phyloP scores from a whole-genome alignment of 1,140 invertebrate species.

The Zaprionus ghesquierei region DNA sequence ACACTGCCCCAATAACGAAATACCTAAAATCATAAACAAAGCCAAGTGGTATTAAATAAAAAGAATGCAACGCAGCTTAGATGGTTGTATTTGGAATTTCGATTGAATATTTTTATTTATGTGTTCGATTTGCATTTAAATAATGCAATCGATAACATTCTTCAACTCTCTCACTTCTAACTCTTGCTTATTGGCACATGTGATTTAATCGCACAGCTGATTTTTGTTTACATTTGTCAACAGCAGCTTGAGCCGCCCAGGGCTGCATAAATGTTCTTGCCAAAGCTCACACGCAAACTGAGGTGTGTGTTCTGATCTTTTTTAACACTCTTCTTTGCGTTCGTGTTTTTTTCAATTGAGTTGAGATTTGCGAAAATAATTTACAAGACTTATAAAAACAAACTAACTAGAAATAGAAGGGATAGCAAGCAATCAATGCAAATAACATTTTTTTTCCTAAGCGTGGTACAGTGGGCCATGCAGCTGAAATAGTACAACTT shows the following conservation, averaged over 20 bases:
- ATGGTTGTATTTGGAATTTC: background rate
- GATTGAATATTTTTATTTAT: background rate
- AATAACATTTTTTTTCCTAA: background rate
- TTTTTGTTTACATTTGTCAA: conserved; percentile 46
- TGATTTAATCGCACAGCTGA: conserved; percentile 30
- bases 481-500: background rate
- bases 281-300: background rate
- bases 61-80: background rate
- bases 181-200: background rate
- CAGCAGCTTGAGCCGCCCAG: conserved; percentile 10
- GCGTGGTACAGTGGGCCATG: background rate
- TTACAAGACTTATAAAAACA: background rate
- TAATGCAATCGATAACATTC: background rate
- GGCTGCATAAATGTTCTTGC: conserved; percentile 4
- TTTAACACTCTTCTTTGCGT: background rate
- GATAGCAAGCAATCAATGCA: background rate
- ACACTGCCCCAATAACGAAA: conserved; percentile 41
- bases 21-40: conserved; percentile 28
- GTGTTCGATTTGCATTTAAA: background rate
- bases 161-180: background rate
- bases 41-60: background rate
- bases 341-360: background rate
- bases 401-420: background rate
- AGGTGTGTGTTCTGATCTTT: background rate
- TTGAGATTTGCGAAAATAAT: too few species aligned